Base-by-base conservation (phyloP, 1,140 invertebrate genomes). In the Ostrea denselamellosa region DNA sequence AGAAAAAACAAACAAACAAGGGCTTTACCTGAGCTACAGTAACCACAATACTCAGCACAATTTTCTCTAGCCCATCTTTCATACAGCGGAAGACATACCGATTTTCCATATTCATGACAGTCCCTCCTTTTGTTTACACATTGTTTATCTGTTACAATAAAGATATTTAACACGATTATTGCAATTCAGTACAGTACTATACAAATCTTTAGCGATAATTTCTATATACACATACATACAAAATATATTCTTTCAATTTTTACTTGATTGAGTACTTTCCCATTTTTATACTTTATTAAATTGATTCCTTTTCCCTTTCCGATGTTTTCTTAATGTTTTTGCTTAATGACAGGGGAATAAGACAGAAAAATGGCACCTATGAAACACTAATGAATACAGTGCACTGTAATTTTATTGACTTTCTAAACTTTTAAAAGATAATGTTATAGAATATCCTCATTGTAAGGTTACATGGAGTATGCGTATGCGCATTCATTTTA, bases 71-170 rank as follows among this genome's bases (percentile, higher is more conserved):
- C 68, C 68, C 68, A 77, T 12, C 8, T 14, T 77, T 28, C 14
- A 34, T 77, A 77, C 0, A 14, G 68, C 28, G 25, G 2, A 8
- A 28, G 68, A 25, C 68, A 77, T 8, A 34, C 25, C 28, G 22
- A 17, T 77, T 77, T 77, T 28, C 68, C 25, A 34, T 28, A 77
- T 17, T 77, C 68, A 77, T 34, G 68, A 77, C 68, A 77, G 12
- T 77, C 68, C 34, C 68, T 77, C 12, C 68, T 77, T 25, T 34
- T 44, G 12, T 77, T 77, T 12, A 2, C 9, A 5, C 68, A 77
- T 3, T 77, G 25, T 1, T 25, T 77, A 28, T 14, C 68, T 77
- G 25, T 34, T 28, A 4, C 8, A 77, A 77, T 62, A 17, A 62
- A 62, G 34, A 44, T 44, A 44, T 44, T 44, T 44, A 44, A 44